These are phyloP conservation scores for Meiosimyza platycephala DNA, from an alignment of 2,888 invertebrate genomes.

Conservation along the genomic window DNA sequence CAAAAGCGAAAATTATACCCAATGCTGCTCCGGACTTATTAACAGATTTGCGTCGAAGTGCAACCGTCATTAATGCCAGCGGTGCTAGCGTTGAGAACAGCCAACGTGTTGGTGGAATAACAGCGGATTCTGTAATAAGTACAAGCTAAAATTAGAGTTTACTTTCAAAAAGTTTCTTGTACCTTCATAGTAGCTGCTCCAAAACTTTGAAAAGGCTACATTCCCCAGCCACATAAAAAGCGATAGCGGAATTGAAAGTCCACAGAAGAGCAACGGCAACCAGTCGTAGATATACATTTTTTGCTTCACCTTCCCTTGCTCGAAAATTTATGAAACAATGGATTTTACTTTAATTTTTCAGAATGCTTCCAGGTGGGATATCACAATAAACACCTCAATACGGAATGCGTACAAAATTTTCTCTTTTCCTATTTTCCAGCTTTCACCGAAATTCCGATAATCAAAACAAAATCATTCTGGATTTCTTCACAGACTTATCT, in stretches of 20 bases:
- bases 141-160: neutral
- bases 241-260: slow-evolving; percentile 79
- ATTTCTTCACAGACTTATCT: too few species aligned
- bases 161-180: slow-evolving; percentile 33
- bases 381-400: neutral
- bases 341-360: neutral
- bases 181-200: slow-evolving; percentile 71
- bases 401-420: slow-evolving; percentile 4
- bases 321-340: too few species aligned
- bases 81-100: slow-evolving; percentile 69
- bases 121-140: slow-evolving; percentile 52
- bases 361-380: neutral
- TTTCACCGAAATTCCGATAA: neutral
- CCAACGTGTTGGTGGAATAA: slow-evolving; percentile 65
- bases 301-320: too few species aligned
- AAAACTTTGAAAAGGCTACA: slow-evolving; percentile 74
- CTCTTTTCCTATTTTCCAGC: slow-evolving; percentile 18
- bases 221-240: slow-evolving; percentile 82
- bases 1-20: slow-evolving; percentile 79
- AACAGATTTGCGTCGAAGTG: slow-evolving; percentile 76
- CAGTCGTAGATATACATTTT: slow-evolving; percentile 47
- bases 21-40: slow-evolving; percentile 78
- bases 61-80: slow-evolving; percentile 75
- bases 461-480: too few species aligned
- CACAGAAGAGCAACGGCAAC: slow-evolving; percentile 74